Evolutionary conservation across 1,140 invertebrate genomes (phyloP).

Genomic region (Chelonus insularis): DNA sequence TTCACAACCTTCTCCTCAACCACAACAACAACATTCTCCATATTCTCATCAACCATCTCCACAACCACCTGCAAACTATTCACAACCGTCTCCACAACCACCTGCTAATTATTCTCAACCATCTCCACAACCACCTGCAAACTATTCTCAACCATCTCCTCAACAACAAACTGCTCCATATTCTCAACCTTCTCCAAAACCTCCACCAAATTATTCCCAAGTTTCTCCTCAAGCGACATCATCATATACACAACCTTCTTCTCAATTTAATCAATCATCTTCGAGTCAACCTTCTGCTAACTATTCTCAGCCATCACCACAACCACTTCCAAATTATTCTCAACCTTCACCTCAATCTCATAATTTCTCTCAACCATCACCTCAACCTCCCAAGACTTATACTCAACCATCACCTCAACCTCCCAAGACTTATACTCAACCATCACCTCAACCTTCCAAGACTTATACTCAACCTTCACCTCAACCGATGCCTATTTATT

Average conservation of each 20-base stretch:
- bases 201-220: slow-evolving; percentile 41
- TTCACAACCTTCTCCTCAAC: slow-evolving; percentile 45
- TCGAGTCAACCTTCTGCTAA: slow-evolving; percentile 36
- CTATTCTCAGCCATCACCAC: slow-evolving; percentile 47
- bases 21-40: slow-evolving; percentile 27
- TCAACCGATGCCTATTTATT: slow-evolving; percentile 33
- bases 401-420: slow-evolving; percentile 35
- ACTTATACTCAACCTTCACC: slow-evolving; percentile 34
- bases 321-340: slow-evolving; percentile 43
- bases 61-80: slow-evolving; percentile 39
- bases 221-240: slow-evolving; percentile 45
- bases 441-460: slow-evolving; percentile 24
- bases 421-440: slow-evolving; percentile 25
- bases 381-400: slow-evolving; percentile 43
- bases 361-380: slow-evolving; percentile 45
- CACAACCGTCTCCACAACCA: slow-evolving; percentile 39
- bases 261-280: slow-evolving; percentile 47
- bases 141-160: slow-evolving; percentile 44
- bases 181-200: slow-evolving; percentile 33
- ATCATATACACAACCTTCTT: slow-evolving; percentile 46
- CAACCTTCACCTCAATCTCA: slow-evolving; percentile 47
- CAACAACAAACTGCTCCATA: slow-evolving; percentile 25
- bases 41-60: slow-evolving; percentile 45
- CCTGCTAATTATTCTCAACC: slow-evolving; percentile 32
- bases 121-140: slow-evolving; percentile 38